These are phyloP conservation scores for Apodemus speciosus DNA, from an alignment of 2,113 vertebrate genomes.

Conservation along the genomic window DNA sequence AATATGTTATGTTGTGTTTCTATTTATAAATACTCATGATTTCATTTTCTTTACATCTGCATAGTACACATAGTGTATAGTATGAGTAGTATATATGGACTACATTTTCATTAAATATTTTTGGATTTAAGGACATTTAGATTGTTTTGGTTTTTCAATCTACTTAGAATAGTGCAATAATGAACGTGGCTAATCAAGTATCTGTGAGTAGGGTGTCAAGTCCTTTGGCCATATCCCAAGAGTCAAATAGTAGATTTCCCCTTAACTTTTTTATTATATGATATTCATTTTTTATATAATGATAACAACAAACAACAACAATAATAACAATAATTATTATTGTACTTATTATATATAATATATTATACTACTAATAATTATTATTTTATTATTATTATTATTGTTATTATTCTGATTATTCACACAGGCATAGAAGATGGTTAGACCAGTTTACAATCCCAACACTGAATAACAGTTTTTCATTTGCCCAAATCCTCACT, in stretches of 20 bases:
- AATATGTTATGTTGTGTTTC: not conserved
- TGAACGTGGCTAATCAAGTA: not conserved
- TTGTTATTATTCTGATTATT: not conserved
- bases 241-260: not conserved
- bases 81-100: not conserved
- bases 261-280: not conserved
- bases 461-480: not conserved
- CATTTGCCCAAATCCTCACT: not conserved
- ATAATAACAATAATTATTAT: too few relatives aligned
- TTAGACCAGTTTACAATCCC: not conserved
- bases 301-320: too few relatives aligned
- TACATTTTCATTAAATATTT: not conserved
- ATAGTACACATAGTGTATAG: not conserved
- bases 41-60: not conserved
- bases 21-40: not conserved
- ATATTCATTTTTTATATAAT: too few relatives aligned
- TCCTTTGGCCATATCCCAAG: too few relatives aligned
- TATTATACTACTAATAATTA: too few relatives aligned
- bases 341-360: fast-evolving
- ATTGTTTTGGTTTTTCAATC: not conserved
- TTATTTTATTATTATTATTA: too few relatives aligned
- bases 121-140: not conserved
- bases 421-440: not conserved
- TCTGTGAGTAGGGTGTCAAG: not conserved
- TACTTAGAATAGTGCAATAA: not conserved